Conservation (phyloP, 2,797 vertebrate species). For the Valencia hispanica region DNA sequence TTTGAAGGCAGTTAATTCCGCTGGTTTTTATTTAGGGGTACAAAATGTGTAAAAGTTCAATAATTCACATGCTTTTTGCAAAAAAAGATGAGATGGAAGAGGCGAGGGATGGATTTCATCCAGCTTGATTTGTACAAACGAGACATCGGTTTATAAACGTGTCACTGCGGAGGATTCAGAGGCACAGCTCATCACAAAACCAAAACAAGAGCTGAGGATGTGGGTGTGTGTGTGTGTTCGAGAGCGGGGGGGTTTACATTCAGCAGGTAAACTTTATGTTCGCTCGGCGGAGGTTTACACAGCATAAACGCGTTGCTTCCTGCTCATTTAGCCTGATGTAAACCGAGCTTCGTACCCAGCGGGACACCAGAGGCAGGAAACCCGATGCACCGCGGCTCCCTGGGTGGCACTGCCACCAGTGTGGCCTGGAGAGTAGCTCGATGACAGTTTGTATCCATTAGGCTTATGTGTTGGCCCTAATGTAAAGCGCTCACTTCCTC, state of each 20-base stretch:
- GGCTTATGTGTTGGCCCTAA: slow-evolving; percentile 7
- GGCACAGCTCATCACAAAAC: slow-evolving; percentile 37
- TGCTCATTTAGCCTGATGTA: slow-evolving; percentile 65
- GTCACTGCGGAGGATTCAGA: slow-evolving; percentile 29
- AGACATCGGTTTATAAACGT: slow-evolving; percentile 51
- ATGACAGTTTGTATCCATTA: slow-evolving; percentile 71
- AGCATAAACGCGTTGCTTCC: slow-evolving; percentile 80
- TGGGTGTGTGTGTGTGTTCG: slow-evolving; percentile 35
- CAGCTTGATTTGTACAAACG: slow-evolving; percentile 40
- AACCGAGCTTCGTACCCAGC: slow-evolving; percentile 60
- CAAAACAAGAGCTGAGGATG: slow-evolving; percentile 26
- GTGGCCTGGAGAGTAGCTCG: slow-evolving; percentile 44
- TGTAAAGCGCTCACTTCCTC: slow-evolving; percentile 58
- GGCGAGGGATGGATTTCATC: slow-evolving; percentile 31
- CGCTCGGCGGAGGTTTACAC: slow-evolving; percentile 70
- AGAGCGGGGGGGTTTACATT: slow-evolving; percentile 61
- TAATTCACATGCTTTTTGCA: not conserved
- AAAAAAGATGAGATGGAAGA: slow-evolving; percentile 23
- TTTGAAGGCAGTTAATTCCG: not conserved
- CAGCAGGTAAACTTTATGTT: slow-evolving; percentile 78
- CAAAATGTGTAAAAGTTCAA: not conserved
- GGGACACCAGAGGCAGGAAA: slow-evolving; percentile 54
- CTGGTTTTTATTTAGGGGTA: not conserved
- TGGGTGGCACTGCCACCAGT: slow-evolving; percentile 64
- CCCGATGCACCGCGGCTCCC: slow-evolving; percentile 35